These are phyloP conservation scores for Flabesymbios commensalis DNA, from an alignment of 2,888 invertebrate genomes.

Conservation along the genomic window DNA sequence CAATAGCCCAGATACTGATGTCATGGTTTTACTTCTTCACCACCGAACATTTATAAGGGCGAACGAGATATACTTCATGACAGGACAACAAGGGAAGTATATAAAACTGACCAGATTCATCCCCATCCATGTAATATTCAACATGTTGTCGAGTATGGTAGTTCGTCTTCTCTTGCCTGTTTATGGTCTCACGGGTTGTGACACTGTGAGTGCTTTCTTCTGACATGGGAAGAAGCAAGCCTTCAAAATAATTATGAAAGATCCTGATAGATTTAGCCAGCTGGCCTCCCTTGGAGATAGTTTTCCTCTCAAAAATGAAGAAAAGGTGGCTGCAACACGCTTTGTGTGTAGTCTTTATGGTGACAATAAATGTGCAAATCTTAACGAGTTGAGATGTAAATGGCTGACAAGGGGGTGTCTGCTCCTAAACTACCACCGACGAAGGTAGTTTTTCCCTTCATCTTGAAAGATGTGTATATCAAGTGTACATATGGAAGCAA, in stretches of 20 bases:
- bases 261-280: neutral
- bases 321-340: neutral
- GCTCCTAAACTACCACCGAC: neutral
- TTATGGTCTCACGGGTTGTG: neutral
- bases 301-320: neutral
- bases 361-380: neutral
- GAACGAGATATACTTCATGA: neutral
- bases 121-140: neutral
- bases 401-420: neutral
- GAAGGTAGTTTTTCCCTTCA: neutral
- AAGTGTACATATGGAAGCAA: neutral
- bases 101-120: neutral
- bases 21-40: neutral
- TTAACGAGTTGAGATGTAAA: neutral
- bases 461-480: neutral
- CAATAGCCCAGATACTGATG: too few relatives aligned
- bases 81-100: neutral
- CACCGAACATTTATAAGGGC: neutral
- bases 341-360: neutral
- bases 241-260: neutral
- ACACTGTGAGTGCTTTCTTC: neutral
- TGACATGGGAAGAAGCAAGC: neutral
- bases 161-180: neutral
- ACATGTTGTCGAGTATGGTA: neutral
- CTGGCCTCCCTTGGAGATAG: neutral